Base-by-base conservation (phyloP, 2,888 invertebrate genomes). In the Artemia sinica region DNA sequence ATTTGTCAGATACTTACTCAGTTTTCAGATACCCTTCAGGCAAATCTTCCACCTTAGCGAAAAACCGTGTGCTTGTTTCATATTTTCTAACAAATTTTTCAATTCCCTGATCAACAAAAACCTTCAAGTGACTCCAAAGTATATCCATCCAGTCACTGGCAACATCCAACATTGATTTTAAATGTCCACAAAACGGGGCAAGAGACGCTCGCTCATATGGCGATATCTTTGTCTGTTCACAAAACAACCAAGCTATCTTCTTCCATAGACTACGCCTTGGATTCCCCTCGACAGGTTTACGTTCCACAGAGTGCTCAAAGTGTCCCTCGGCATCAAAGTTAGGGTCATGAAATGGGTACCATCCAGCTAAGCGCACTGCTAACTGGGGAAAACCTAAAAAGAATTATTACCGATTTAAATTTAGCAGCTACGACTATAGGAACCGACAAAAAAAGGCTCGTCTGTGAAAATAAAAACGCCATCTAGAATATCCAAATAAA, bases 341-440 rank as follows among this genome's bases (percentile, higher is more conserved):
- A 8, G 90, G 86, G 80, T 95, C 92, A 76, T 94, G 89, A 74
- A 86, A 84, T 49, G 92, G 81, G 69, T 86, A 82, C 92, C 94
- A 94, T 5, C 95, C 95, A 77, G 93, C 88, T 58, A 95, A 79
- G 41, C 89, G 84, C 7, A 91, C 91, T 1, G 92, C 92, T 67
- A 91, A 81, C 94, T 94, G 94, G 2, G 88, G 84, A 77, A 95
- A 93, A 0, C 95, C 95, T 74, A 88, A 88, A 75, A 86, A 86
- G 65, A 28, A 28, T 28, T 28, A 4, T 28, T 28, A 28, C 4
- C 4, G 28, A 28, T 28, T 28, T 28, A 28, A 28, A 28, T 28
- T 28, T 28, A 2, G 28, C 28, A 2, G 28, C 4, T 28, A 28
- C 1, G 4, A 28, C 28, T 28, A 28, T 28, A 4, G 28, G 28